Base-by-base conservation (phyloP, 2,113 vertebrate species). In the Misgurnus mizolepis region DNA sequence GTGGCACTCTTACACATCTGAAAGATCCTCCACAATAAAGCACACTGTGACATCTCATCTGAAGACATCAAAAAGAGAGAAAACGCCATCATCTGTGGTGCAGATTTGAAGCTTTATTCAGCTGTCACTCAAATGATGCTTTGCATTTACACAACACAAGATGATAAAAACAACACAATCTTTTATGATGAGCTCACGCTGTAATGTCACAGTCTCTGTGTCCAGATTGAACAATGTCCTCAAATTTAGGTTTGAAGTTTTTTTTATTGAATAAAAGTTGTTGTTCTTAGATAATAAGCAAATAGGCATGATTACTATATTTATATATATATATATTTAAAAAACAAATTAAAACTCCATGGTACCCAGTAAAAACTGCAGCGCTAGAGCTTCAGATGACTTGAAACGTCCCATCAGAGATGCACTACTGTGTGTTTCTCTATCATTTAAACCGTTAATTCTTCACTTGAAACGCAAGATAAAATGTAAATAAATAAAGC, bases 401-500 rank as follows among this genome's bases (percentile, higher is more conserved):
- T 62, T 49, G 56, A 70, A 70, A 60, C 87, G 89, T 90, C 85
- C 85, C 85, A 85, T 85, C 81, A 34, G 27, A 34, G 27, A 34
- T 34, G 27, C 27, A 34, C 27, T 34, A 1, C 27, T 34, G 27
- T 34, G 27, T 34, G 27, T 34, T 34, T 34, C 27, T 34, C 1
- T 34, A 34, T 34, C 27, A 34, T 34, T 34, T 34, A 34, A 68
- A 87, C 79, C 85, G 87, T 87, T 82, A 77, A 22, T 86, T 88
- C 84, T 89, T 86, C 85, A 89, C 87, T 86, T 82, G 70, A 82
- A 92, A 91, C 87, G 88, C 34, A 88, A 92, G 89, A 83, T 78
- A 87, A 90, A 67, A 83, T 50, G 70, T 89, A 88, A 92, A 94
- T 93, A 93, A 93, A 93, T 93, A 93, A 89, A 72, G 67, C 90